Conservation (phyloP, 92 coral and sea anemone genomes). For the Siderastrea siderea region DNA sequence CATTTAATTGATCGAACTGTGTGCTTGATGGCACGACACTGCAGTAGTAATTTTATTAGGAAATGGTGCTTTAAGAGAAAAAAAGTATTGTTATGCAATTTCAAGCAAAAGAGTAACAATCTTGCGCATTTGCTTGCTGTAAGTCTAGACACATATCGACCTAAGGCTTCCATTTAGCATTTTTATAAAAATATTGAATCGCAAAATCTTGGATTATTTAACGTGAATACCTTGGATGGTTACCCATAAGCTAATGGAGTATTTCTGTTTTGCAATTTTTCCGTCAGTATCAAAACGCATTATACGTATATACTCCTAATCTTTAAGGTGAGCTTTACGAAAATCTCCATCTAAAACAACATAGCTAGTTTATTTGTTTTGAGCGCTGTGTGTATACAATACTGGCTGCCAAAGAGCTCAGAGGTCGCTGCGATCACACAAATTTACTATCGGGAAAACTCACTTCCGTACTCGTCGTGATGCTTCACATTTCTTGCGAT, state of each 20-base stretch:
- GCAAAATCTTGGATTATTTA: no score
- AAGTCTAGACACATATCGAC: not conserved
- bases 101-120: not conserved
- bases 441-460: not conserved
- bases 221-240: not conserved
- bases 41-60: constrained; percentile 16
- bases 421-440: constrained; percentile 13
- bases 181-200: constrained; percentile 9
- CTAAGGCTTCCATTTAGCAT: not conserved
- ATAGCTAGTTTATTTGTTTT: constrained; percentile 22
- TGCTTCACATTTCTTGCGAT: not conserved
- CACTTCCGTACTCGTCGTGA: not conserved
- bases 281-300: not conserved
- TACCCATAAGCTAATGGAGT: no score
- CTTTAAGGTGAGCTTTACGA: not conserved
- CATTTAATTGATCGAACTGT: not conserved
- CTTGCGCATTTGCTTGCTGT: not conserved
- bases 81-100: not conserved
- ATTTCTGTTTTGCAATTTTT: not conserved
- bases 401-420: not conserved
- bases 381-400: constrained; percentile 1
- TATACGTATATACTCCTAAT: not conserved
- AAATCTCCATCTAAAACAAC: not conserved
- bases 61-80: not conserved
- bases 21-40: constrained; percentile 3